phyloP scores from a whole-genome alignment of 2,113 vertebrate species.

The Ciconia maguari region DNA sequence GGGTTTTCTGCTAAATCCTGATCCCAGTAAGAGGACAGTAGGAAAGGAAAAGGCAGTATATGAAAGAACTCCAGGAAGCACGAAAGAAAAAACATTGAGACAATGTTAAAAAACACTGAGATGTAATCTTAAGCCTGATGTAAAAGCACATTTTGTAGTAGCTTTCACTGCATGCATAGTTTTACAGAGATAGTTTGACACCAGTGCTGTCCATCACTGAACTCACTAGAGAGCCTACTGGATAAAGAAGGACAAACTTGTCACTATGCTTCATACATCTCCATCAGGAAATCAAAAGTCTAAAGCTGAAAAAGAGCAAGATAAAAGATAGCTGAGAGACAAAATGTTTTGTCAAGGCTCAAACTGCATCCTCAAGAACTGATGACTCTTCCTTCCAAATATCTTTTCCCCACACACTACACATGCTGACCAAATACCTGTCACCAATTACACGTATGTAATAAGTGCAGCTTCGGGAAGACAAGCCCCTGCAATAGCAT shows the following conservation, averaged over 20 bases:
- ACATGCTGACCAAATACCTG: not conserved
- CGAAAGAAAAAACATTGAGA: not conserved
- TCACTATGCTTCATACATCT: not conserved
- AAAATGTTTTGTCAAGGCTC: not conserved
- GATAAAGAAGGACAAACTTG: not conserved
- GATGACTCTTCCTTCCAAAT: not conserved
- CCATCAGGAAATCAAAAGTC: not conserved
- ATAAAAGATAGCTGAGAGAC: not conserved
- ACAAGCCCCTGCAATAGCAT: not conserved
- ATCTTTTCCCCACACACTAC: not conserved
- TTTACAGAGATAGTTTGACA: not conserved
- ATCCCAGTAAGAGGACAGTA: not conserved
- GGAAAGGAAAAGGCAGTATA: not conserved
- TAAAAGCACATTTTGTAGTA: not conserved
- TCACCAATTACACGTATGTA: not conserved
- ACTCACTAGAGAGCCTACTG: not conserved
- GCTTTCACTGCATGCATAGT: not conserved
- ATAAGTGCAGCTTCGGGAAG: not conserved
- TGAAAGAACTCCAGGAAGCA: not conserved
- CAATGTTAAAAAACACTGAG: not conserved
- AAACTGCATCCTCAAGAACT: not conserved
- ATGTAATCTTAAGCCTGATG: not conserved
- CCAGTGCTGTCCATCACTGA: not conserved
- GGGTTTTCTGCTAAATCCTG: not conserved
- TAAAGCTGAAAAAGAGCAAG: not conserved